Percentiles rank a stretch among this genome's conserved stretches.
Conservation (phyloP, 2,797 vertebrate species). For the Bovichtus diacanthus region DNA sequence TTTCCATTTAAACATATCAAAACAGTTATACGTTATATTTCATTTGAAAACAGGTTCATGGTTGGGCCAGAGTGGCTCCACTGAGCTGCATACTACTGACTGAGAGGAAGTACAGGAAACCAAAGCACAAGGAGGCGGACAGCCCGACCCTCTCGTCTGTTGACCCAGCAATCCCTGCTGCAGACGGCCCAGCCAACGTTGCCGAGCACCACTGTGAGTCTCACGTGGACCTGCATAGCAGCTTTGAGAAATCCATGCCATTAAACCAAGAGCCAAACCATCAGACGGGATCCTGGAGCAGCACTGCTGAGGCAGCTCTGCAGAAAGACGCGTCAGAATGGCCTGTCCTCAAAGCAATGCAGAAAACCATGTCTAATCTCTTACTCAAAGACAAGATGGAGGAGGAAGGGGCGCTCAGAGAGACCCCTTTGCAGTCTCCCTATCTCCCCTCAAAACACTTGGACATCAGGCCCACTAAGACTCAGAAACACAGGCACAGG, state of each 20-base stretch:
- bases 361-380: slow-evolving; percentile 29
- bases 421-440: slow-evolving; percentile 9
- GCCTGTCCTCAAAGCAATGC: neutral
- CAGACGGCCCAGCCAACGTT: slow-evolving; percentile 40
- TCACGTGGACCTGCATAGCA: slow-evolving; percentile 6
- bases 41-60: slow-evolving; percentile 79
- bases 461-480: slow-evolving; percentile 40
- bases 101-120: slow-evolving; percentile 76
- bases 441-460: slow-evolving; percentile 32
- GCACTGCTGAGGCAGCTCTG: slow-evolving; percentile 9
- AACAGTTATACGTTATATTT: neutral
- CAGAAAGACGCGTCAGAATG: slow-evolving; percentile 34
- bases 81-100: slow-evolving; percentile 78
- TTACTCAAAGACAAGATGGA: slow-evolving; percentile 27
- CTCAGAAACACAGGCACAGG: slow-evolving; percentile 38
- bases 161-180: slow-evolving; percentile 51
- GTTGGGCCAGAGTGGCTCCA: slow-evolving; percentile 84
- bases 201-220: slow-evolving; percentile 34
- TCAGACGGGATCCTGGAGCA: slow-evolving; percentile 12
- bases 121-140: slow-evolving; percentile 60
- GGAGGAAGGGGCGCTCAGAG: slow-evolving; percentile 13
- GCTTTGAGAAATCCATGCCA: slow-evolving; percentile 10
- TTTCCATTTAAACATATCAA: neutral
- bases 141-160: slow-evolving; percentile 71
- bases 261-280: slow-evolving; percentile 33